A percentile compares a stretch with the other conserved stretches of the same genome.
phyloP scores from a whole-genome alignment of 1,140 invertebrate species.

The Bombus superbus region DNA sequence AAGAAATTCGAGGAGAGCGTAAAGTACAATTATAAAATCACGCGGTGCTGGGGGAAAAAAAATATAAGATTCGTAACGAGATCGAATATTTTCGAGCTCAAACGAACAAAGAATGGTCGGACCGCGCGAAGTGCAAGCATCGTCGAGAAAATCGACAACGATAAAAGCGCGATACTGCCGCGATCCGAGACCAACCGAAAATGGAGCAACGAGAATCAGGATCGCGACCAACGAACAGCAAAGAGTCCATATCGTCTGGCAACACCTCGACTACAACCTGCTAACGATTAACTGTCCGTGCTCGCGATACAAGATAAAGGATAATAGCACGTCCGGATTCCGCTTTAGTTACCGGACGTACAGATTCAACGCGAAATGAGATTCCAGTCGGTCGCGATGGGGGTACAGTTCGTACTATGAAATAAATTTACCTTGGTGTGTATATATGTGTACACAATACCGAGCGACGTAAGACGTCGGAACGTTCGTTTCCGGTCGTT shows the following conservation, averaged over 20 bases:
- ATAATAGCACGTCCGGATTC: conserved; percentile 57
- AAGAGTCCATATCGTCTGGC: conserved; percentile 30
- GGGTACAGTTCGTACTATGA: background rate
- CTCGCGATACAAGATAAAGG: conserved; percentile 58
- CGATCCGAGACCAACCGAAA: background rate
- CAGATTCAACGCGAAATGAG: conserved; percentile 64
- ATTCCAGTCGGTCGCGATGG: conserved; percentile 50
- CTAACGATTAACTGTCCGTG: conserved; percentile 61
- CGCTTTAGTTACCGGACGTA: conserved; percentile 56
- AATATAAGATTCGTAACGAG: background rate
- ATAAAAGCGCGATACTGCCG: background rate
- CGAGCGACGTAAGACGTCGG: background rate
- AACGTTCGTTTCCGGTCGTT: background rate
- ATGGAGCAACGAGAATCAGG: background rate
- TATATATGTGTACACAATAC: background rate
- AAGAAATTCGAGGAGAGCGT: background rate
- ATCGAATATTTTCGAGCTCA: background rate
- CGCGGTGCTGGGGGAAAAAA: too few relatives aligned
- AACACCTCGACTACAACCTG: conserved; percentile 44
- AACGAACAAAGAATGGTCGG: background rate
- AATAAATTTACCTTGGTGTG: conserved; percentile 33
- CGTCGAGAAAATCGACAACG: background rate
- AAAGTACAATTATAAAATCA: background rate
- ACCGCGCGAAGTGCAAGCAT: background rate
- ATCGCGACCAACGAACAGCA: conserved; percentile 4